These are phyloP conservation scores for Rhabdornis inornatus DNA, from an alignment of 2,113 vertebrate genomes.

Conservation along the genomic window DNA sequence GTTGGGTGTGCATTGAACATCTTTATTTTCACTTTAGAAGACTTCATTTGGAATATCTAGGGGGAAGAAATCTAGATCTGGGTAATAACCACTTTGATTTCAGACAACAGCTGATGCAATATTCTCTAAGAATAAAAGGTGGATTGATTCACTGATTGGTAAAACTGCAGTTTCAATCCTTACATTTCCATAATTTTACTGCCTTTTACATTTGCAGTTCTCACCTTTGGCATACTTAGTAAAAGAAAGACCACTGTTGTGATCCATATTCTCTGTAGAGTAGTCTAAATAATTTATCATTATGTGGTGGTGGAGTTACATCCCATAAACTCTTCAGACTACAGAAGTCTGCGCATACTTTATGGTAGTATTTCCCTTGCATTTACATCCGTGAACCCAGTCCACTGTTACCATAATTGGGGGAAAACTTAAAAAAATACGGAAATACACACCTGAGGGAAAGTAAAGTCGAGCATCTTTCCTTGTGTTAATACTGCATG, in stretches of 20 bases:
- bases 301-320: not conserved
- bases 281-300: not conserved
- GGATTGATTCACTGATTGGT: not conserved
- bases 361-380: not conserved
- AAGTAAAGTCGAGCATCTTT: not conserved
- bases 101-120: not conserved
- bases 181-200: not conserved
- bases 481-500: not conserved
- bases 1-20: not conserved
- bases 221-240: not conserved
- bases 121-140: not conserved
- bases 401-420: not conserved
- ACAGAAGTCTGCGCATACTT: not conserved
- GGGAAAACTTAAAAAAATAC: not conserved
- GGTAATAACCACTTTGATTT: not conserved
- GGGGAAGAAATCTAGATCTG: not conserved
- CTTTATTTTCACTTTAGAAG: not conserved
- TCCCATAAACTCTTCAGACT: not conserved
- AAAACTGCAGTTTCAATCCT: not conserved
- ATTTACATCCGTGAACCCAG: not conserved
- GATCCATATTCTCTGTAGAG: not conserved
- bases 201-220: not conserved
- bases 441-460: not conserved
- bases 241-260: not conserved
- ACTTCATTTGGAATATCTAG: not conserved